These are phyloP conservation scores for Erebia palarica DNA, from an alignment of 2,888 invertebrate genomes.

Conservation along the genomic window DNA sequence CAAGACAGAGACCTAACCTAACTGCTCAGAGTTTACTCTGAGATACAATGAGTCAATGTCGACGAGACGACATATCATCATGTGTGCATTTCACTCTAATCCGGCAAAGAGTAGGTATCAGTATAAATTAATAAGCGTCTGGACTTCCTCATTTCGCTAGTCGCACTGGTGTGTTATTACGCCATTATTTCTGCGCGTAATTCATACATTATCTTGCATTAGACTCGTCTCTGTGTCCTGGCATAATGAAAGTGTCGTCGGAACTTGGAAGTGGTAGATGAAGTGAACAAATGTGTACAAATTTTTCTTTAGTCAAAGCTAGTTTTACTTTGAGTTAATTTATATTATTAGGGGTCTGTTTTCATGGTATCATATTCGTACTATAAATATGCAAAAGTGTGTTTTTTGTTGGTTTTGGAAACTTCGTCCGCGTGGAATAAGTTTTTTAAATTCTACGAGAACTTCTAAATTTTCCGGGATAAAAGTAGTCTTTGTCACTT, in stretches of 20 bases:
- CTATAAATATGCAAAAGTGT: too few relatives aligned
- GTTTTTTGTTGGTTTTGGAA: too few relatives aligned
- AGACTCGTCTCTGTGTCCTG: constrained; percentile 13
- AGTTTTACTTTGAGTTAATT: constrained; percentile 11
- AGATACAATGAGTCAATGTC: background rate
- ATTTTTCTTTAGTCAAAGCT: constrained; percentile 15
- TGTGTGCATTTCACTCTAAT: constrained; percentile 17
- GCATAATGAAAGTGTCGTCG: constrained; percentile 15
- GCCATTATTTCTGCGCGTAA: constrained; percentile 28
- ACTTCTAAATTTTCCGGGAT: too few relatives aligned
- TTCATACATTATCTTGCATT: constrained; percentile 20
- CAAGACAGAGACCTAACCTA: too few relatives aligned
- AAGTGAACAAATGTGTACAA: constrained; percentile 18
- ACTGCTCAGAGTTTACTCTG: too few relatives aligned
- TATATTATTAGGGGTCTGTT: background rate
- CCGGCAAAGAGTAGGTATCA: constrained; percentile 33
- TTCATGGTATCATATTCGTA: background rate
- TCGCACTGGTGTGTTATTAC: constrained; percentile 28
- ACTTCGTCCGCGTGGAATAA: too few relatives aligned
- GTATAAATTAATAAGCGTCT: constrained; percentile 31
- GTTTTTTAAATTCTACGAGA: too few relatives aligned
- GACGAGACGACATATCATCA: constrained; percentile 1
- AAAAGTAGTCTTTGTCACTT: too few relatives aligned
- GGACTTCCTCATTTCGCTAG: constrained; percentile 32
- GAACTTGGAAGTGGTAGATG: constrained; percentile 2